Evolutionary conservation across 2,888 invertebrate genomes (phyloP).

Genomic region (Linnaemya tessellans): DNA sequence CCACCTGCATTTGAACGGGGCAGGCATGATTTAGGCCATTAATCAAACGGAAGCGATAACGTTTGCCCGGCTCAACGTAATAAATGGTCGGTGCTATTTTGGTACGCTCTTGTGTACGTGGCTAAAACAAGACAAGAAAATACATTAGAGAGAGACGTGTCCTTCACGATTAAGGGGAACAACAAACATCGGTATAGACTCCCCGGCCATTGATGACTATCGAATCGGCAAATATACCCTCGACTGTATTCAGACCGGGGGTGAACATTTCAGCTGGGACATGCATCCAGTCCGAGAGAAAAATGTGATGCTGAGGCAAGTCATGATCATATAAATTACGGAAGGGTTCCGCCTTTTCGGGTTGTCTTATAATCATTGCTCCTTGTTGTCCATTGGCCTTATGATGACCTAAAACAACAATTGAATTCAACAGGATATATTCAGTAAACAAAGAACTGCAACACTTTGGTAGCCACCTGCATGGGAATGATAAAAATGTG

Average conservation of each 20-base stretch:
- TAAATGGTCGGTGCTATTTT: constrained; percentile 76
- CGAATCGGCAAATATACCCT: constrained; percentile 76
- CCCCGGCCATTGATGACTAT: constrained; percentile 80
- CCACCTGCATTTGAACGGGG: constrained; percentile 79
- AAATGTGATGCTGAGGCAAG: constrained; percentile 87
- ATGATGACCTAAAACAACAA: constrained; percentile 86
- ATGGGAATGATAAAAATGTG: constrained; percentile 25
- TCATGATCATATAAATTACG: constrained; percentile 89
- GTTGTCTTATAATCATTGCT: constrained; percentile 88
- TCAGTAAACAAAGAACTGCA: background rate
- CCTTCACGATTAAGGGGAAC: too few species aligned
- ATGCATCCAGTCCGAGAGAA: constrained; percentile 91
- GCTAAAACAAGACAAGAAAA: constrained; percentile 13
- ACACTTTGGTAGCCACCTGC: background rate
- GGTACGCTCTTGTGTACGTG: constrained; percentile 17
- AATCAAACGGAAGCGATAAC: constrained; percentile 82
- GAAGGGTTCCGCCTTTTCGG: constrained; percentile 86
- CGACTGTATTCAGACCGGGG: constrained; percentile 76
- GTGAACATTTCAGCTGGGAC: constrained; percentile 82
- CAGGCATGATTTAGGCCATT: constrained; percentile 80
- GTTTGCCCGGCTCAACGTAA: constrained; percentile 76
- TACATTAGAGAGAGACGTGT: too few species aligned
- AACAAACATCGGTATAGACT: constrained; percentile 74
- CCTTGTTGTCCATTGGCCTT: constrained; percentile 92
- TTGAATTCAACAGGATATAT: background rate